Evolutionary conservation across 1,140 invertebrate species (phyloP).

Genomic region (Plectrocnemia conspersa): DNA sequence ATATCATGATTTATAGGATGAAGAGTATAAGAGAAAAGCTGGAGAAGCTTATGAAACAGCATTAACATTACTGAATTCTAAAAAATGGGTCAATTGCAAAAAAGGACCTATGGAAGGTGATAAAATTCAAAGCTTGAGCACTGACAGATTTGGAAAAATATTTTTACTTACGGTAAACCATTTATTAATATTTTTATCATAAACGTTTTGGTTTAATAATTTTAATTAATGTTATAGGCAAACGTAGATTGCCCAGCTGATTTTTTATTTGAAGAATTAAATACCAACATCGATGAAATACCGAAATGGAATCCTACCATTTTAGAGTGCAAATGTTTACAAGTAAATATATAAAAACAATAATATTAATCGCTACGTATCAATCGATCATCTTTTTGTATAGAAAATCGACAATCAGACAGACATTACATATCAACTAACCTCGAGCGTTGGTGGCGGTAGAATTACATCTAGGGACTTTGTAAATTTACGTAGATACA

Average conservation of each 20-base stretch:
- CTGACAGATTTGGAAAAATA: conserved; percentile 62
- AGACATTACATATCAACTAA: conserved; percentile 76
- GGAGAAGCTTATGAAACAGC: conserved; percentile 57
- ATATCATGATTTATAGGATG: conserved; percentile 59
- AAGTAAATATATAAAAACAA: conserved; percentile 53
- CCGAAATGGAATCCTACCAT: conserved; percentile 77
- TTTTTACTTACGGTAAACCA: conserved; percentile 65
- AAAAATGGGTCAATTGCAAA: conserved; percentile 66
- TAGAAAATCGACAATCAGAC: conserved; percentile 40
- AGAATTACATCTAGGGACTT: conserved; percentile 78
- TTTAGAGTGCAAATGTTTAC: conserved; percentile 62
- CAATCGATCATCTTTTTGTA: no score
- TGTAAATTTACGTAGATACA: conserved; percentile 62
- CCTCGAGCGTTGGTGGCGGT: conserved; percentile 66
- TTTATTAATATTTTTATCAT: no score
- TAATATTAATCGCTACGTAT: no score
- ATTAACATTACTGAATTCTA: conserved; percentile 58
- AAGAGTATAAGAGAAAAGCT: conserved; percentile 58
- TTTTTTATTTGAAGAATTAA: conserved; percentile 65
- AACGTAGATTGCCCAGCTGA: conserved; percentile 62
- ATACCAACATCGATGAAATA: conserved; percentile 61
- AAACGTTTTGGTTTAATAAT: no score
- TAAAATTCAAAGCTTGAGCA: conserved; percentile 58
- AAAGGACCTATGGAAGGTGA: conserved; percentile 55
- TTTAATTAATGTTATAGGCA: no score